Base-by-base conservation (phyloP, 2,113 vertebrate genomes). In the Elephas maximus region DNA sequence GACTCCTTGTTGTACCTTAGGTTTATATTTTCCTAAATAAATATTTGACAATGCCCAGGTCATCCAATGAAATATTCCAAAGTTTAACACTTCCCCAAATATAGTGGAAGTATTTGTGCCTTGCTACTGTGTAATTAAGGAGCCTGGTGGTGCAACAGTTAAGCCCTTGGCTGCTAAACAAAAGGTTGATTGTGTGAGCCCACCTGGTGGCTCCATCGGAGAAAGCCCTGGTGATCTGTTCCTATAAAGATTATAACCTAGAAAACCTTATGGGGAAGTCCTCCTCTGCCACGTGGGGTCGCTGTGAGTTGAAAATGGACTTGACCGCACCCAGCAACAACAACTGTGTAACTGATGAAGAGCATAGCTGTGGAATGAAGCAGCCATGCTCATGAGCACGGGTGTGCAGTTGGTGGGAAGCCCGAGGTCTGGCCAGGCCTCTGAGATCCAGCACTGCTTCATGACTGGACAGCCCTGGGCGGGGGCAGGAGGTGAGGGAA, bases 21-120 rank as follows among this genome's bases (percentile, higher is more conserved):
- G 26, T 65, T 67, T 65, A 6, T 67, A 7, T 79, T 94, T 76
- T 62, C n/a, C 73, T 80, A 80, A 93, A 80, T 14, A 85, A 76
- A 74, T 71, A 14, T 45, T 73, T 67, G 26, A 53, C 41, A 8
- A 3, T 8, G 67, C 15, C 14, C 28, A 53, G 60, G 44, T 87
- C 86, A 62, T 78, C 57, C 60, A 87, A 20, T 0, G 6, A 87
- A 93, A 62, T 6, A 8, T 78, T n/a, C 53, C 20, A 10, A 71
- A 48, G 44, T 26, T 80, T 76, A n/a, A 60, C 8, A 4, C 23
- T 88, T 84, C 33, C 53, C 45, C 60, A 82, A 88, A 86, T 37
- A 1, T 62, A 80, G 45, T 45, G 57, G 23, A 21, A n/a, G n/a
- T 28, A 6, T 0, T 0, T 5, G 23, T 57, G 21, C 8, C 60